phyloP scores from a whole-genome alignment of 1,140 invertebrate species.

The Choristoneura fumiferana region DNA sequence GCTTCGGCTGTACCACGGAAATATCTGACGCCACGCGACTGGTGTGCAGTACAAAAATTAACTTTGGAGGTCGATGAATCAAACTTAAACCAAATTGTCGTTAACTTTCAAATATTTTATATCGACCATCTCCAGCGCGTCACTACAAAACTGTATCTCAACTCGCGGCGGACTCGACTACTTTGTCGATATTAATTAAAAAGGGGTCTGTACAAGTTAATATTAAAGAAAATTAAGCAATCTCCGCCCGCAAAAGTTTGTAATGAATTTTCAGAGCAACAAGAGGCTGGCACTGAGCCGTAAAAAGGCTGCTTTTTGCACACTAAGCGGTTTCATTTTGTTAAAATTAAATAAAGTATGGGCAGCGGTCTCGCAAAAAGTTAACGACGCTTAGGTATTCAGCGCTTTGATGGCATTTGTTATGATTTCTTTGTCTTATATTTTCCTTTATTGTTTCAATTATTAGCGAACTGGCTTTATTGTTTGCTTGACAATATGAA shows the following conservation, averaged over 20 bases:
- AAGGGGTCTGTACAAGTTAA: slow-evolving; percentile 73
- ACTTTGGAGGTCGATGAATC: no score
- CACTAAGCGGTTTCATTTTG: slow-evolving; percentile 23
- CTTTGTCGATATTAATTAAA: slow-evolving; percentile 78
- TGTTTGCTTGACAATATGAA: no score
- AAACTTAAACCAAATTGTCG: no score
- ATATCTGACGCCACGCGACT: no score
- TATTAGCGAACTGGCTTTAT: no score
- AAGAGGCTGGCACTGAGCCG: slow-evolving; percentile 16
- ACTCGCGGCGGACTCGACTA: slow-evolving; percentile 63
- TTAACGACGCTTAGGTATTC: not conserved
- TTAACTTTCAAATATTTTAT: slow-evolving; percentile 10
- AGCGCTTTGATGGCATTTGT: no score
- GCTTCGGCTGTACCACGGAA: no score
- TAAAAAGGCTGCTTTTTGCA: slow-evolving; percentile 14
- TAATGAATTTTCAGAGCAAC: slow-evolving; percentile 70
- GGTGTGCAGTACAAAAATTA: no score
- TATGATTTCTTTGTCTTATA: no score
- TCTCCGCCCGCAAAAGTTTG: slow-evolving; percentile 54
- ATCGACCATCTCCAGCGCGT: slow-evolving; percentile 31
- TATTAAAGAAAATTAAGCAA: slow-evolving; percentile 78
- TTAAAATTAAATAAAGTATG: slow-evolving; percentile 20
- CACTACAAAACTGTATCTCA: slow-evolving; percentile 57
- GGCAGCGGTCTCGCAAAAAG: not conserved
- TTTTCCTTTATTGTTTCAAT: no score